Evolutionary conservation across 2,888 invertebrate genomes (phyloP).

Genomic region (Nasonia oneida): DNA sequence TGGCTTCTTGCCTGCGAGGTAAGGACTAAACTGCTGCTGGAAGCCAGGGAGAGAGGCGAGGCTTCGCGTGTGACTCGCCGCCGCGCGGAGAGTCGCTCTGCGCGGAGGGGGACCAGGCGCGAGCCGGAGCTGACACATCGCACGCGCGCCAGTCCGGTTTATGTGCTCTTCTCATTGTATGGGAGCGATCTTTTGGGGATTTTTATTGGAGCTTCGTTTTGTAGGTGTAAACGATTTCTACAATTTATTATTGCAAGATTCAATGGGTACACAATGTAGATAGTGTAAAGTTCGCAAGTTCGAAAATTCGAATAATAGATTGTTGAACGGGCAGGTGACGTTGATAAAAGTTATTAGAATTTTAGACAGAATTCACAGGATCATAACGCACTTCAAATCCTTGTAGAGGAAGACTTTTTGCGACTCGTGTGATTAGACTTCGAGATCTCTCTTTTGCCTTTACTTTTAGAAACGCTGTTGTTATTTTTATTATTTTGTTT

Average conservation of each 20-base stretch:
- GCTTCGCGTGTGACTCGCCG: not conserved
- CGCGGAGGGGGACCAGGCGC: not conserved
- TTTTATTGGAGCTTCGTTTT: no score
- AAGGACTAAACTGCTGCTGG: not conserved
- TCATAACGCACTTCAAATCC: not conserved
- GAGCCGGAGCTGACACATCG: not conserved
- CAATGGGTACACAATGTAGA: no score
- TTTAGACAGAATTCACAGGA: not conserved
- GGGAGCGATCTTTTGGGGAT: no score
- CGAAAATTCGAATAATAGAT: no score
- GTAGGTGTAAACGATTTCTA: not conserved
- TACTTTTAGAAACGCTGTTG: not conserved
- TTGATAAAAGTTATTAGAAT: not conserved
- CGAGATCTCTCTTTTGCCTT: not conserved
- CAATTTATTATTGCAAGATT: not conserved
- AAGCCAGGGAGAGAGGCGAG: not conserved
- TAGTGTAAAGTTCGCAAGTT: no score
- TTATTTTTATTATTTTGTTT: constrained; percentile 22
- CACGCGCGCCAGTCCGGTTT: not conserved
- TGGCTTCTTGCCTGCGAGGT: constrained; percentile 24
- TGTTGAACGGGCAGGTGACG: no score
- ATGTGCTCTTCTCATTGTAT: no score
- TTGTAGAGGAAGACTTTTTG: not conserved
- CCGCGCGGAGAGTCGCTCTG: not conserved
- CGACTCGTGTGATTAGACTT: constrained; percentile 4